Base-by-base conservation (phyloP, 2,888 invertebrate species). In the Spodoptera littoralis region DNA sequence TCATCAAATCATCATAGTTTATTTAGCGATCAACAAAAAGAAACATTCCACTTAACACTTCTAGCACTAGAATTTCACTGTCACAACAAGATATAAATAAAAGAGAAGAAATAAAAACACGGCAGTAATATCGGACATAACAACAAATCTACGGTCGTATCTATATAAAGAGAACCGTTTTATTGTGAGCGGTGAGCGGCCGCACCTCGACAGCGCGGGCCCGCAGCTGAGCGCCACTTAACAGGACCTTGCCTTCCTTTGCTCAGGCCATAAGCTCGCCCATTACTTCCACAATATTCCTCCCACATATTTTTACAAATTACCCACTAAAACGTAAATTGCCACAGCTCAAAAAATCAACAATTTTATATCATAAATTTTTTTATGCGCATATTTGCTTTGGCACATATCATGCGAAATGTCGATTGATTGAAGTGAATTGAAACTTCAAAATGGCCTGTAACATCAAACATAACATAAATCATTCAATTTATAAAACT, bases 201-300 rank as follows among this genome's bases (percentile, higher is more conserved):
- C 57, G 60, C 70, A 59, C 63, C 64, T 69, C 69, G 60, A 48
- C 63, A 50, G 18, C 66, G 36, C 36, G 9, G 8, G 4, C 8
- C 36, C 36, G 36, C 77, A 81, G 73, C 77, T 79, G 80, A 79
- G 80, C 70, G 57, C 81, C 75, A 81, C 79, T 80, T 77, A 70
- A 70, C 60, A 49, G 55, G 59, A 47, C 70, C 63, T 47, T 54
- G 52, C 61, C 63, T 52, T 51, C 50, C 22, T 41, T 47, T 65
- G 70, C 56, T 52, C 54, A 50, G 49, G 58, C 74, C 74, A 73
- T 60, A 63, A 55, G 49, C 49, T 51, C 8, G 24, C 11, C 27
- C 18, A 57, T 65, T 64, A 60, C 41, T 60, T 54, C 42, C 42
- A 27, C 41, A 61, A 73, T 51, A 73, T 53, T 62, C 51, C 46